These are phyloP conservation scores for Herpetotheres cachinnans DNA, from an alignment of 2,113 vertebrate species.

Conservation along the genomic window DNA sequence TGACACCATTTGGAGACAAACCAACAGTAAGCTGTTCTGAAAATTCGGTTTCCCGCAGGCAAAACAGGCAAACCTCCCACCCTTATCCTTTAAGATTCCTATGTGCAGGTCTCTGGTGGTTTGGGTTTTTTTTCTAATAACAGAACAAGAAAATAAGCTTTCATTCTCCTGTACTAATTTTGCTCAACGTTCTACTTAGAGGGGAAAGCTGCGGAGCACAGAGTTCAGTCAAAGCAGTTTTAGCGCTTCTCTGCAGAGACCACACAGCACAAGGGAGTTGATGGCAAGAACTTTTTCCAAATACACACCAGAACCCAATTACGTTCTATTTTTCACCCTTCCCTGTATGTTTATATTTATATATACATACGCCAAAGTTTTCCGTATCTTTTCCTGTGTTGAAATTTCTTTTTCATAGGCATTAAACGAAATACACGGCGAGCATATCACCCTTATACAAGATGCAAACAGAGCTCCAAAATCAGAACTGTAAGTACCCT, in stretches of 20 bases:
- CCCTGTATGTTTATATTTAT: neutral
- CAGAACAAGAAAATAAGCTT: neutral
- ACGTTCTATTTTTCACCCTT: neutral
- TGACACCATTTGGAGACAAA: neutral
- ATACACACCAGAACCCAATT: neutral
- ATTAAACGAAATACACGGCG: neutral
- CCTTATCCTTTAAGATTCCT: neutral
- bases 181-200: neutral
- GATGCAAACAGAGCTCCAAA: neutral
- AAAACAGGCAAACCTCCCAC: neutral
- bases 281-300: neutral
- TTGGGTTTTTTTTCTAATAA: neutral
- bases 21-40: neutral
- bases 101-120: fast-evolving
- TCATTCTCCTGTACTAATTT: neutral
- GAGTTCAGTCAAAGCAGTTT: neutral
- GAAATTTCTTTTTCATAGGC: neutral
- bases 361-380: neutral
- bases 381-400: neutral
- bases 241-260: neutral
- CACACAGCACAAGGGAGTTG: neutral
- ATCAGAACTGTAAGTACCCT: neutral
- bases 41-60: neutral
- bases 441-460: neutral
- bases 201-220: neutral